Percentiles rank a stretch among this genome's conserved stretches.
Conservation (phyloP, 2,888 invertebrate genomes). For the Melieria crassipennis region DNA sequence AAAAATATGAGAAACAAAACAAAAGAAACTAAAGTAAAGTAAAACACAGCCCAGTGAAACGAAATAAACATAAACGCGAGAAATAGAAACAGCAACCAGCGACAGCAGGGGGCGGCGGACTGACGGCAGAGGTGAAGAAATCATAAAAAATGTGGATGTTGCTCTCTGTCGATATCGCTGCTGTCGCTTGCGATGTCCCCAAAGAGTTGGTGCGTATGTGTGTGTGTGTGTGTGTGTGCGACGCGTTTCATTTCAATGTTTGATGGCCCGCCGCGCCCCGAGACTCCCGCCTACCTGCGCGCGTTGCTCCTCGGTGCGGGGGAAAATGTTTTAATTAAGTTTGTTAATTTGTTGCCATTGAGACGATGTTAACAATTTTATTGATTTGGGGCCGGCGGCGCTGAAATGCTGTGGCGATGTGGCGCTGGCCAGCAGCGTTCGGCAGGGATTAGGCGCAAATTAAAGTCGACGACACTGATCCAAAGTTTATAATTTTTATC, state of each 20-base stretch:
- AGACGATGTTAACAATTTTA: slow-evolving; percentile 31
- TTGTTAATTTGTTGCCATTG: slow-evolving; percentile 35
- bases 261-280: no score
- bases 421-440: not conserved
- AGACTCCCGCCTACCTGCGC: not conserved
- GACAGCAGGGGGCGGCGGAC: slow-evolving; percentile 9
- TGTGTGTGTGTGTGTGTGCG: not conserved
- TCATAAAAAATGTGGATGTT: no score
- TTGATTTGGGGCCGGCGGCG: slow-evolving; percentile 15
- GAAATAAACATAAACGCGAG: slow-evolving; percentile 6
- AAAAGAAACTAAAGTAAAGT: slow-evolving; percentile 2
- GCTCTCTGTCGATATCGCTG: no score
- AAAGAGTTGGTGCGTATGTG: not conserved
- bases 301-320: not conserved
- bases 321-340: slow-evolving; percentile 33
- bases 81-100: slow-evolving; percentile 4
- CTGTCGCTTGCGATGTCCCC: not conserved
- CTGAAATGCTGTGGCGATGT: not conserved
- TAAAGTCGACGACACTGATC: slow-evolving; percentile 20
- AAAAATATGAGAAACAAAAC: slow-evolving; percentile 11
- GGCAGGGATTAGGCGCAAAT: no score
- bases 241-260: not conserved
- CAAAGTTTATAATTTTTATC: slow-evolving; percentile 14
- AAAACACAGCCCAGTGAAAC: not conserved
- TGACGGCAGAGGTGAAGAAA: not conserved